These are phyloP conservation scores for Nezara viridula DNA, from an alignment of 2,888 invertebrate species.

Conservation along the genomic window DNA sequence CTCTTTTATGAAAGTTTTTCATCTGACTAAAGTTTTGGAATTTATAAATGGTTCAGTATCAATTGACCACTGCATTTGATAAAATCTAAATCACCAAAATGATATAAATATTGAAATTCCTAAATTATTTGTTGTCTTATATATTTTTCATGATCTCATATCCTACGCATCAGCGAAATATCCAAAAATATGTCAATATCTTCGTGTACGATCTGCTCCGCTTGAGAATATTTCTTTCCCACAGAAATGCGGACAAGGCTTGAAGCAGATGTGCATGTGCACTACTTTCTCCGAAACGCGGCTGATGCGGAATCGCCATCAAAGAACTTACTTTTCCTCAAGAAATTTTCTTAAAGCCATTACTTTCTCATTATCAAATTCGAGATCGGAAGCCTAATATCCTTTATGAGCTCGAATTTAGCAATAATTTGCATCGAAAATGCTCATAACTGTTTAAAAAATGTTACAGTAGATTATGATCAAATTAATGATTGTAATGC, in stretches of 20 bases:
- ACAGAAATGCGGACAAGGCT: not conserved
- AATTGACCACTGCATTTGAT: too few species aligned
- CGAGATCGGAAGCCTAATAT: not conserved
- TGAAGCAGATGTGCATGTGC: not conserved
- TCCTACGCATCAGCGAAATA: not conserved
- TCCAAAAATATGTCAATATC: not conserved
- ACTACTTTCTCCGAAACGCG: not conserved
- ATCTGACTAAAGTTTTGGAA: too few species aligned
- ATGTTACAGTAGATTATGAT: not conserved
- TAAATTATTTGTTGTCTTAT: too few species aligned
- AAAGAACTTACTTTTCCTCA: not conserved
- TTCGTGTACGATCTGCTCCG: not conserved
- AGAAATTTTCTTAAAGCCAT: not conserved
- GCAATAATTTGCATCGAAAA: too few species aligned
- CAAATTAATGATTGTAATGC: not conserved
- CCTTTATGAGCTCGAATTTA: not conserved
- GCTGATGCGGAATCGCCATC: not conserved
- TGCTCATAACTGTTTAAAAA: not conserved
- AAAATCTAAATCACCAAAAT: too few species aligned
- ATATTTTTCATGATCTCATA: too few species aligned
- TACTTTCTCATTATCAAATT: not conserved
- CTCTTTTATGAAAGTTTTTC: too few species aligned
- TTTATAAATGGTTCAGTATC: too few species aligned
- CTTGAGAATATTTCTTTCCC: not conserved
- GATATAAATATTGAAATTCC: too few species aligned